Conservation (phyloP, 2,888 invertebrate species). For the Heliconius aoede region DNA sequence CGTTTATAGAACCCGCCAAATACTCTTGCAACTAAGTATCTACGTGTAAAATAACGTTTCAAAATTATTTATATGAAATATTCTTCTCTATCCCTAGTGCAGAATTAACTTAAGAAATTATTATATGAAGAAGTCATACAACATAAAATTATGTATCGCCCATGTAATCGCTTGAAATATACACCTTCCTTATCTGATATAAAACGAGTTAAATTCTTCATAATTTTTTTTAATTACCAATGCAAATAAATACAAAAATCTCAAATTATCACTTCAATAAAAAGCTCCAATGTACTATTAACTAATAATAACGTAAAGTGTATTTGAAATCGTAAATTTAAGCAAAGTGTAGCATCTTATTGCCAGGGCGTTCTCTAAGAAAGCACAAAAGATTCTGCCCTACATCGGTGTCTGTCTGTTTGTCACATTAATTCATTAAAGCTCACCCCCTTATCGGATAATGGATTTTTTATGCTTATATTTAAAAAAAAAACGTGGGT, state of each 20-base stretch:
- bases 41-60: too few relatives aligned
- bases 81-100: not conserved
- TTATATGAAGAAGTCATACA: not conserved
- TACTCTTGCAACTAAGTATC: too few relatives aligned
- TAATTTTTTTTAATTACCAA: conserved; percentile 36
- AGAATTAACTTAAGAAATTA: not conserved
- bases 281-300: conserved; percentile 35
- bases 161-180: not conserved
- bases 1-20: too few relatives aligned
- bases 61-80: too few relatives aligned
- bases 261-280: conserved; percentile 52
- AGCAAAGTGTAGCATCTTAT: conserved; percentile 55
- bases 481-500: conserved; percentile 76
- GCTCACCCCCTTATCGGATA: conserved; percentile 73
- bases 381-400: conserved; percentile 57
- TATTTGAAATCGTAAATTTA: conserved; percentile 23
- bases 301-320: conserved; percentile 1
- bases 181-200: conserved; percentile 10
- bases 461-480: conserved; percentile 60
- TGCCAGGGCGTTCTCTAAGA: conserved; percentile 68
- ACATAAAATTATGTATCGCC: conserved; percentile 24
- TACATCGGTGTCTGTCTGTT: conserved; percentile 63
- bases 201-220: conserved; percentile 23
- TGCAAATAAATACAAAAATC: conserved; percentile 47
- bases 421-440: conserved; percentile 63